Percentiles rank a stretch among this genome's conserved stretches.
phyloP scores from a whole-genome alignment of 2,113 vertebrate genomes.

The Percopsis transmontana region DNA sequence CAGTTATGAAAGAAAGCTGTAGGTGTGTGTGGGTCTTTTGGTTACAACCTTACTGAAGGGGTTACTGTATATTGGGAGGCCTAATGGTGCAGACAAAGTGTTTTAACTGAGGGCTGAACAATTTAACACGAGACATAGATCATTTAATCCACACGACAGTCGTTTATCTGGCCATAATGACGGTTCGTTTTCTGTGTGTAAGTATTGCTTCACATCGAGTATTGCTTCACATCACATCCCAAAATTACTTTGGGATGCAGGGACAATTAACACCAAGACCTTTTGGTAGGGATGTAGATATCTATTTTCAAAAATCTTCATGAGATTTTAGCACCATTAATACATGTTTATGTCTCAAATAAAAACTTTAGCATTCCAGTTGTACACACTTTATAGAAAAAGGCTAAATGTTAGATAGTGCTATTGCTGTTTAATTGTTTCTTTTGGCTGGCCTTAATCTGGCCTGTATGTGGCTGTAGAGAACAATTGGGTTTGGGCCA shows the following conservation, averaged over 20 bases:
- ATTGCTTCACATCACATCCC: conserved; percentile 34
- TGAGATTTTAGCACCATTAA: too few relatives aligned
- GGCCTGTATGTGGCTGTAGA: conserved; percentile 1
- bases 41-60: too few relatives aligned
- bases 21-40: neutral
- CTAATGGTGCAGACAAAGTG: conserved; percentile 33
- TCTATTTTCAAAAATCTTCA: neutral
- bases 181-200: conserved; percentile 41
- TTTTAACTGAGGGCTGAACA: conserved; percentile 47
- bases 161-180: conserved; percentile 61
- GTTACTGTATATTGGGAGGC: neutral
- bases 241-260: conserved; percentile 16
- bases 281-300: neutral
- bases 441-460: conserved; percentile 29
- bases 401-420: neutral
- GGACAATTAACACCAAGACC: neutral
- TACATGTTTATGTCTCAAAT: conserved; percentile 11
- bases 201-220: conserved; percentile 39
- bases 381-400: conserved; percentile 41
- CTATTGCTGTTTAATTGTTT: conserved; percentile 24
- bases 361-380: conserved; percentile 14
- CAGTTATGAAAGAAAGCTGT: neutral
- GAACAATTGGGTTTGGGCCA: conserved; percentile 3
- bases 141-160: conserved; percentile 50
- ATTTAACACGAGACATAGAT: conserved; percentile 51